Percentiles rank a stretch among this genome's conserved stretches.
Evolutionary conservation across 1,140 invertebrate genomes (phyloP).

Genomic region (Hesperophylax magnus): DNA sequence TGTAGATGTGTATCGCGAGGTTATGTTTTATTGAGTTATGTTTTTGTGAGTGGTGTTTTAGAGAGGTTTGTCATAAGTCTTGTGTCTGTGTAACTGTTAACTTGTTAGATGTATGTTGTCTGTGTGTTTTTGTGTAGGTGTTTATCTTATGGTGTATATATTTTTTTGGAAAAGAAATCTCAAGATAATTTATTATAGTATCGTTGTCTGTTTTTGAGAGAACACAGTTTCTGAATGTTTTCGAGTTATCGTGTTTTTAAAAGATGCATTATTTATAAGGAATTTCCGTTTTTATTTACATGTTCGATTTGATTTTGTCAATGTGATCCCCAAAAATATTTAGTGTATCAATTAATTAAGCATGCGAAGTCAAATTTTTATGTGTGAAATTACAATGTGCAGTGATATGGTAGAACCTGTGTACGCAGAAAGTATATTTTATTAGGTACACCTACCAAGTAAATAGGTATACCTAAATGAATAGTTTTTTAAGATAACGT

Average conservation of each 20-base stretch:
- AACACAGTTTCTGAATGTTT: background rate
- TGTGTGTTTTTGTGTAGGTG: background rate
- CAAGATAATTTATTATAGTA: background rate
- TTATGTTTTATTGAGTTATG: background rate
- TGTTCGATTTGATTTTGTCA: too few species aligned
- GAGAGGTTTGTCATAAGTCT: background rate
- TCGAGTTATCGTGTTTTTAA: background rate
- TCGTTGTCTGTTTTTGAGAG: background rate
- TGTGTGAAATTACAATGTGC: too few species aligned
- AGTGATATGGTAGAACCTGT: too few species aligned
- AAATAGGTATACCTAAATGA: too few species aligned
- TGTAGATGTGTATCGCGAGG: background rate
- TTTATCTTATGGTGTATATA: background rate
- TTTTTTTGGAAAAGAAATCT: background rate
- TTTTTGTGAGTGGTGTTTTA: slow-evolving; percentile 18
- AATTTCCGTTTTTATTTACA: too few species aligned
- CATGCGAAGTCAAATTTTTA: too few species aligned
- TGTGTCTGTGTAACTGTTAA: too few species aligned
- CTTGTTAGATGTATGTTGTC: background rate
- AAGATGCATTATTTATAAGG: background rate
- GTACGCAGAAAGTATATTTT: too few species aligned
- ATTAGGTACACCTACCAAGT: too few species aligned
- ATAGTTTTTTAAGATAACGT: too few species aligned
- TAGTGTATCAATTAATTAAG: too few species aligned
- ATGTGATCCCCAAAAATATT: too few species aligned